Evolutionary conservation across 2,113 vertebrate genomes (phyloP), one percentile per base, ranked within the genome.

Genomic region (Benitochromis conjunctus): DNA sequence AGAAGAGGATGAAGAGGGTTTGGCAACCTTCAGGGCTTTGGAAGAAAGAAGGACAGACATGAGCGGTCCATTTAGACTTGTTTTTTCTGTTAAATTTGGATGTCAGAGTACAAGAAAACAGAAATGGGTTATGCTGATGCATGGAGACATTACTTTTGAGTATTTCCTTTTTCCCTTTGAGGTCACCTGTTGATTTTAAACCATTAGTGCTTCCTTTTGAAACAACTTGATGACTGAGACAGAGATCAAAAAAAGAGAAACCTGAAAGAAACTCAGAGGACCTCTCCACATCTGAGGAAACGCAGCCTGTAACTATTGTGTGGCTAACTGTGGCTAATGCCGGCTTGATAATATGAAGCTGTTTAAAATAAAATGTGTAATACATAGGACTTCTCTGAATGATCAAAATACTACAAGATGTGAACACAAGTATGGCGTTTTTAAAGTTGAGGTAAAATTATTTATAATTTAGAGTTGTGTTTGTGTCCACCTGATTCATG

Each of bases 1-100:
- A 86, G 82, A 86, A 88, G 62, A 36, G 80, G 82, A 21, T 74
- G 90, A 91, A 89, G 82, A 89, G 55, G 80, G 64, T 41, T 84
- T 54, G 19, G 36, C 79, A 88, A 89, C 84, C 76, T 91, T 86
- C 16, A 66, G 62, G 58, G 88, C 19, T 79, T 88, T 56, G 71
- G 56, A 53, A 82, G 53, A 83, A 79, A 86, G 8, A 58, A 82
- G 16, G 26, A 64, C 43, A 90, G 29, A 85, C 29, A 55, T 11
- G 18, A 34, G 6, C 5, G 76, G 31, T 55, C 1, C 7, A 62
- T 79, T 51, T 14, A 38, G 43, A 71, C 56, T 36, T 48, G 16
- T 54, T 43, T 79, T 76, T 76, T 29, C n/a, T 29, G 71, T 54
- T 48, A 71, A 36, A 58, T 34, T 6, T 82, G 7, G 7, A 36